These are phyloP conservation scores for Clarias macrocephalus DNA, from an alignment of 2,113 vertebrate genomes.

Conservation along the genomic window DNA sequence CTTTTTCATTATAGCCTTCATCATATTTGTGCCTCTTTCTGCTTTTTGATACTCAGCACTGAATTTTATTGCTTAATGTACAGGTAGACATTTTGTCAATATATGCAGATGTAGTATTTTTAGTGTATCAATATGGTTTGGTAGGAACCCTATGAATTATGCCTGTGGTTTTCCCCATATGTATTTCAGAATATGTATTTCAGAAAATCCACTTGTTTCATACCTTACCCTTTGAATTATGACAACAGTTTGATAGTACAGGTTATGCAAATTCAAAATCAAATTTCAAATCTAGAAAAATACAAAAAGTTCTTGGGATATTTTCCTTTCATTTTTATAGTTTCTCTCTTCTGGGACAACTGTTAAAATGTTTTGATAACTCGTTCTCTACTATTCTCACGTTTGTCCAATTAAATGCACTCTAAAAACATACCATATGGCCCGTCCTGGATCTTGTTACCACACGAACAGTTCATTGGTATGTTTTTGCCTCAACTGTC, in stretches of 20 bases:
- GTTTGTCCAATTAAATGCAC: background rate
- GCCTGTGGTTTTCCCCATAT: too few relatives aligned
- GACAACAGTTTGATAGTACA: background rate
- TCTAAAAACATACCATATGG: background rate
- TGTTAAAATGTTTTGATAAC: background rate
- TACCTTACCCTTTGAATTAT: background rate
- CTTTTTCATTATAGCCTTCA: too few relatives aligned
- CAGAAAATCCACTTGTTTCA: background rate
- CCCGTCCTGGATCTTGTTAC: background rate
- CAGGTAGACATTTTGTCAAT: too few relatives aligned
- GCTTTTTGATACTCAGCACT: too few relatives aligned
- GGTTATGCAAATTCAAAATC: too few relatives aligned
- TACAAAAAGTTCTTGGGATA: background rate
- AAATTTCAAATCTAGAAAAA: background rate
- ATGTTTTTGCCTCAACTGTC: background rate
- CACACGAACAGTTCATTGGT: background rate
- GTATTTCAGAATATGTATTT: too few relatives aligned
- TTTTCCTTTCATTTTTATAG: background rate
- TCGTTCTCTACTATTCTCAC: background rate
- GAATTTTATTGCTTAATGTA: too few relatives aligned
- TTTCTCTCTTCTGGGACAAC: too few relatives aligned
- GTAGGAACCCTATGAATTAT: too few relatives aligned
- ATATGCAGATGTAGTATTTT: too few relatives aligned
- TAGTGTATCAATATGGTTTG: too few relatives aligned
- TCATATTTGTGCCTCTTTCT: too few relatives aligned